These are phyloP conservation scores for Amblyjoppa proteus DNA, from an alignment of 2,888 invertebrate genomes.

Conservation along the genomic window DNA sequence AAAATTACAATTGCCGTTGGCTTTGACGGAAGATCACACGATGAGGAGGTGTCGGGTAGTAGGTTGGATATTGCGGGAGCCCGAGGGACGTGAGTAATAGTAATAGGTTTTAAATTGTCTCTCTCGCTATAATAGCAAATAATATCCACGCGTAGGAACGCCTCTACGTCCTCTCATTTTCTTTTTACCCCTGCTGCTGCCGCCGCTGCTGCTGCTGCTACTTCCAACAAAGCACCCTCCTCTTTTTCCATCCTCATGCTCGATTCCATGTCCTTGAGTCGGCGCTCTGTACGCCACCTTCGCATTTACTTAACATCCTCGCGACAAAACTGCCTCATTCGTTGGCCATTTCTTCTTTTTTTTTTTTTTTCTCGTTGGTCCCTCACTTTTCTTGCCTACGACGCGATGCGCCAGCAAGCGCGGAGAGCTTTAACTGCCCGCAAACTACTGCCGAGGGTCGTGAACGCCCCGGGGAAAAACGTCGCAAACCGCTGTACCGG, in stretches of 20 bases:
- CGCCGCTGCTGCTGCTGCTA: slow-evolving; percentile 5
- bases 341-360: slow-evolving; percentile 2
- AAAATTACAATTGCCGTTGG: slow-evolving; percentile 29
- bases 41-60: slow-evolving; percentile 15
- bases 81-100: slow-evolving; percentile 77
- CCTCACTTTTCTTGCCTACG: slow-evolving; percentile 15
- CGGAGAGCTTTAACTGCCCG: slow-evolving; percentile 12
- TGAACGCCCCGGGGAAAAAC: slow-evolving; percentile 4
- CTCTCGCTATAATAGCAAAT: slow-evolving; percentile 82
- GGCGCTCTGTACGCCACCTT: slow-evolving; percentile 44
- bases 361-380: not conserved
- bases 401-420: not conserved
- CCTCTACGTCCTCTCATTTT: slow-evolving; percentile 63
- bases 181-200: slow-evolving; percentile 50
- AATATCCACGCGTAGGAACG: slow-evolving; percentile 75
- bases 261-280: slow-evolving; percentile 26
- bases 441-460: slow-evolving; percentile 25
- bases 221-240: slow-evolving; percentile 3
- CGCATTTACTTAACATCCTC: slow-evolving; percentile 48
- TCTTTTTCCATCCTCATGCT: slow-evolving; percentile 36
- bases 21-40: slow-evolving; percentile 33
- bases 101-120: slow-evolving; percentile 84
- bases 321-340: slow-evolving; percentile 21
- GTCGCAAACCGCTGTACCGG: slow-evolving; percentile 10
- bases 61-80: slow-evolving; percentile 46